Conservation (phyloP, 2,888 invertebrate genomes). For the Tetranychus truncatus region DNA sequence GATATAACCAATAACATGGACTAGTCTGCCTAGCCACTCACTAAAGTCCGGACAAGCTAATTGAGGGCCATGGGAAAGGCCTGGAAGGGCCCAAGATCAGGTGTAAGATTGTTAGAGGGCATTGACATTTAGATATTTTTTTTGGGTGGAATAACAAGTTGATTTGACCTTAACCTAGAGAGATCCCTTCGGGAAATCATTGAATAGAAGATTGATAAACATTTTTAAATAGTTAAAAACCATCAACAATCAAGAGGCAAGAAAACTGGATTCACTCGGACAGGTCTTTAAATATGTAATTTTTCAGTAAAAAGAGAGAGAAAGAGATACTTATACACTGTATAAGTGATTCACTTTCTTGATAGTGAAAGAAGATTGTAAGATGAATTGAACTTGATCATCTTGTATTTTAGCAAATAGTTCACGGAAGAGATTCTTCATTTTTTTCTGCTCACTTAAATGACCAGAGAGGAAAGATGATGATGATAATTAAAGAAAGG, state of each 20-base stretch:
- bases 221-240: background rate
- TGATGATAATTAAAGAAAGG: background rate
- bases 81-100: too few species aligned
- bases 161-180: background rate
- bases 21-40: too few species aligned
- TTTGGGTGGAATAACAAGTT: background rate
- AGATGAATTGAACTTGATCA: background rate
- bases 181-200: background rate
- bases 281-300: background rate
- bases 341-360: background rate
- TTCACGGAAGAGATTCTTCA: background rate
- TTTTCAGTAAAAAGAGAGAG: background rate
- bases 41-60: too few species aligned
- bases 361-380: background rate
- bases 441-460: background rate
- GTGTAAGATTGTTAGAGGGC: too few species aligned
- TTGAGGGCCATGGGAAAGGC: too few species aligned
- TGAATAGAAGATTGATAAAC: background rate
- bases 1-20: too few species aligned
- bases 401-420: background rate
- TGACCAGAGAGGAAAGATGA: background rate
- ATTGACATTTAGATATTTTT: too few species aligned
- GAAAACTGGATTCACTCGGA: background rate
- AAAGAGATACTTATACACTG: background rate
- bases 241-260: background rate